phyloP scores from a whole-genome alignment of 2,113 vertebrate species.

The Eurystomus gularis region DNA sequence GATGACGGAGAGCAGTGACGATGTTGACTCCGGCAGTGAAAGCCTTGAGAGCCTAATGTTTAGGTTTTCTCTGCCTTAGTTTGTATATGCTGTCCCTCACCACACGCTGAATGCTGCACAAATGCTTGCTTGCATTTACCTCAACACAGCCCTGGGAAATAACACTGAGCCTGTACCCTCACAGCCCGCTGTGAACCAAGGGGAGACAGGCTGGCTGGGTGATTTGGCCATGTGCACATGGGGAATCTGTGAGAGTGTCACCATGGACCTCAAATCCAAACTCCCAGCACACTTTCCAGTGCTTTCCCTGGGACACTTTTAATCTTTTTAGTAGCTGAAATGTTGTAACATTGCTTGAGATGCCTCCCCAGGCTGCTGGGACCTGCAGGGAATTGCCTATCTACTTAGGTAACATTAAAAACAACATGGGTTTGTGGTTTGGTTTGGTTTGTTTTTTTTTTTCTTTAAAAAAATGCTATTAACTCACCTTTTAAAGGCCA shows the following conservation, averaged over 20 bases:
- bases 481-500: not conserved
- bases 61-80: slow-evolving; percentile 48
- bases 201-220: not conserved
- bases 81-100: slow-evolving; percentile 39
- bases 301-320: not conserved
- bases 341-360: not conserved
- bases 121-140: not conserved
- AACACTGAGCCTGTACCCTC: not conserved
- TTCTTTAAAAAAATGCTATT: not conserved
- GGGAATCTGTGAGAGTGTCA: not conserved
- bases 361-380: not conserved
- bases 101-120: accelerated
- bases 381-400: not conserved
- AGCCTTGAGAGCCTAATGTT: slow-evolving; percentile 44
- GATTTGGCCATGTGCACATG: not conserved
- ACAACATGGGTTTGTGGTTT: not conserved
- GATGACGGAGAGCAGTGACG: slow-evolving; percentile 45
- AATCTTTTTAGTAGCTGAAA: not conserved
- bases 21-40: slow-evolving; percentile 35
- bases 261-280: not conserved
- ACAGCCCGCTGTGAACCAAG: accelerated
- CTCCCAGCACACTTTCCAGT: not conserved
- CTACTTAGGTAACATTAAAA: not conserved
- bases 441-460: not conserved
- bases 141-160: not conserved